phyloP scores from a whole-genome alignment of 2,113 vertebrate species.

The Propithecus coquereli region DNA sequence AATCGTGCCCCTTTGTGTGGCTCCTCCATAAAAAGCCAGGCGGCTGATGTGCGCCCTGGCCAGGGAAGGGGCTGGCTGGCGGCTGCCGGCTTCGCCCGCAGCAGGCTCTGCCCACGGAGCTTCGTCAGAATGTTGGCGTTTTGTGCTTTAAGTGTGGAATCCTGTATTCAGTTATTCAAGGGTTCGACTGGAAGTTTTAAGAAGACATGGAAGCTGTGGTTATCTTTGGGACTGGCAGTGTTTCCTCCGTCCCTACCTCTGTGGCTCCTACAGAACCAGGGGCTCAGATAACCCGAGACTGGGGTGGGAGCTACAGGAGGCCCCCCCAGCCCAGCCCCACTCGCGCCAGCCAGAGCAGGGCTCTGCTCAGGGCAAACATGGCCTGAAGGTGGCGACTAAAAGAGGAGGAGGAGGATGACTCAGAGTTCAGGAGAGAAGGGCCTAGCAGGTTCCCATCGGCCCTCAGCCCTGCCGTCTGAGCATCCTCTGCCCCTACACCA shows the following conservation, averaged over 20 bases:
- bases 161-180: background rate
- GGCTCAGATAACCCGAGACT: background rate
- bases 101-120: background rate
- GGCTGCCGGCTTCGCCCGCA: background rate
- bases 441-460: background rate
- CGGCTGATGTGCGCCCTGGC: background rate
- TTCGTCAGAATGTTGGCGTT: background rate
- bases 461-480: background rate
- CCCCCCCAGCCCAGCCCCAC: background rate
- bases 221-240: background rate
- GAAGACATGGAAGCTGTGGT: background rate
- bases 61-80: background rate
- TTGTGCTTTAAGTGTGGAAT: background rate
- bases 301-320: background rate
- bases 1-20: background rate
- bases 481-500: accelerated
- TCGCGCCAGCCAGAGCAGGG: background rate
- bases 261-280: background rate
- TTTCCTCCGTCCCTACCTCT: background rate
- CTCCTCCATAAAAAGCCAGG: background rate
- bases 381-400: background rate
- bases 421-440: background rate
- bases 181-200: background rate
- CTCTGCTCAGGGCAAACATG: background rate
- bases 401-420: background rate